A percentile compares a stretch with the other conserved stretches of the same genome.
Evolutionary conservation across 2,888 invertebrate genomes (phyloP).

Genomic region (Athalia rosae): DNA sequence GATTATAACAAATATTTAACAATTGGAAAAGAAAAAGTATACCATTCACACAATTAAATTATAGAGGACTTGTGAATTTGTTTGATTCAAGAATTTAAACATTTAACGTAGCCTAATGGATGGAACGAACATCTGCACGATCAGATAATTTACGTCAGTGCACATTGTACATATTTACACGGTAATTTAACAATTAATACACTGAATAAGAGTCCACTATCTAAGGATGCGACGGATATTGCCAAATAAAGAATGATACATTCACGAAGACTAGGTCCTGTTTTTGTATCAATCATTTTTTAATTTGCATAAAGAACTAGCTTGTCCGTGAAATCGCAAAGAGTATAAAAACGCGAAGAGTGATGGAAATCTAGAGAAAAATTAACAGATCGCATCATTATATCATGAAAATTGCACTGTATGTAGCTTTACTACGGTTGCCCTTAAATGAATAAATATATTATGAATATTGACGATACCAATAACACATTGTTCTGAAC

Average conservation of each 20-base stretch:
- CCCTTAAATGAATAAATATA: conserved; percentile 15
- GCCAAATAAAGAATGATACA: conserved; percentile 43
- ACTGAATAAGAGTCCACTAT: conserved; percentile 52
- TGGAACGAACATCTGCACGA: conserved; percentile 18
- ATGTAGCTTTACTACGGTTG: conserved; percentile 30
- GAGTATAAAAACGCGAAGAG: conserved; percentile 42
- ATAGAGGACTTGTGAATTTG: conserved; percentile 14
- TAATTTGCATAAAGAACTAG: conserved; percentile 1
- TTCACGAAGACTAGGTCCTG: not conserved
- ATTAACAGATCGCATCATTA: conserved; percentile 7
- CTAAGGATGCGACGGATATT: conserved; percentile 47
- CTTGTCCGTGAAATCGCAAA: conserved; percentile 18
- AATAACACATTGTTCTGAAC: conserved; percentile 17
- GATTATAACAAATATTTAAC: too few relatives aligned
- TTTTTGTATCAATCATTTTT: not conserved
- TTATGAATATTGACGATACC: conserved; percentile 24
- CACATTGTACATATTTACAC: conserved; percentile 44
- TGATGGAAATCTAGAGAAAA: conserved; percentile 27
- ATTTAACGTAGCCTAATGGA: conserved; percentile 19
- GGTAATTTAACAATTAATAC: conserved; percentile 50
- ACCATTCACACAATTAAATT: conserved; percentile 12
- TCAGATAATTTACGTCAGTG: conserved; percentile 22
- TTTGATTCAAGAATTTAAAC: conserved; percentile 2
- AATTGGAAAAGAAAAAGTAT: not conserved
- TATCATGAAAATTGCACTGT: conserved; percentile 15